Evolutionary conservation across 1,140 invertebrate genomes (phyloP).

Genomic region (Probaryconus sp.): DNA sequence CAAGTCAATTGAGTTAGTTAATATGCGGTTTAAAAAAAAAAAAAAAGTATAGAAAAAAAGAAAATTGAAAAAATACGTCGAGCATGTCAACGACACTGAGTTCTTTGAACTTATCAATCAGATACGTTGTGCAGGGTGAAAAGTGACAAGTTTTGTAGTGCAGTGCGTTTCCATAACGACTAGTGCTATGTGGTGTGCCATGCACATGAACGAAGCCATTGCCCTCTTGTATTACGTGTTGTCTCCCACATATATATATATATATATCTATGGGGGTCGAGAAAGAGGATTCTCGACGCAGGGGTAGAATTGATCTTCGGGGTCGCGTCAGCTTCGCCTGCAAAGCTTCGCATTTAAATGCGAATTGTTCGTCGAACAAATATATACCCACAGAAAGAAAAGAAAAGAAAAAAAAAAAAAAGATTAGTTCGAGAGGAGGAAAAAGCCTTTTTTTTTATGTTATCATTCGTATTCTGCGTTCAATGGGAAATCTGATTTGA

Average conservation of each 20-base stretch:
- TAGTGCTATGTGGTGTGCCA: conserved; percentile 33
- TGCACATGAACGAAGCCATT: conserved; percentile 59
- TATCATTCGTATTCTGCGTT: no score
- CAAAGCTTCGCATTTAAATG: conserved; percentile 39
- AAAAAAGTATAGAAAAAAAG: no score
- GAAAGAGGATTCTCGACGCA: conserved; percentile 43
- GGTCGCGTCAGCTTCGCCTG: conserved; percentile 21
- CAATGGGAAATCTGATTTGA: no score
- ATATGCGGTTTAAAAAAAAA: no score
- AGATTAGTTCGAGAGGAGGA: no score
- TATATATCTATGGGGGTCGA: conserved; percentile 46
- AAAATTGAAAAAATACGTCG: neutral
- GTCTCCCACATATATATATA: conserved; percentile 45
- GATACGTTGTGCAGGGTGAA: conserved; percentile 43
- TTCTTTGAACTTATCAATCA: conserved; percentile 55
- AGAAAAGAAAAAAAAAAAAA: no score
- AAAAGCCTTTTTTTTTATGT: no score
- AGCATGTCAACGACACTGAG: conserved; percentile 33
- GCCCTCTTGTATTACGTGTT: conserved; percentile 62
- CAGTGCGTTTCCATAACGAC: conserved; percentile 66
- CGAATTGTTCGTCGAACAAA: conserved; percentile 26
- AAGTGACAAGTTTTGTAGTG: conserved; percentile 60
- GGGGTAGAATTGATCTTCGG: conserved; percentile 58
- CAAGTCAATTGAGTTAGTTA: no score
- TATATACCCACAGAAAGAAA: conserved; percentile 4